Conservation (phyloP, 1,140 invertebrate genomes). For the Cryptotermes secundus region DNA sequence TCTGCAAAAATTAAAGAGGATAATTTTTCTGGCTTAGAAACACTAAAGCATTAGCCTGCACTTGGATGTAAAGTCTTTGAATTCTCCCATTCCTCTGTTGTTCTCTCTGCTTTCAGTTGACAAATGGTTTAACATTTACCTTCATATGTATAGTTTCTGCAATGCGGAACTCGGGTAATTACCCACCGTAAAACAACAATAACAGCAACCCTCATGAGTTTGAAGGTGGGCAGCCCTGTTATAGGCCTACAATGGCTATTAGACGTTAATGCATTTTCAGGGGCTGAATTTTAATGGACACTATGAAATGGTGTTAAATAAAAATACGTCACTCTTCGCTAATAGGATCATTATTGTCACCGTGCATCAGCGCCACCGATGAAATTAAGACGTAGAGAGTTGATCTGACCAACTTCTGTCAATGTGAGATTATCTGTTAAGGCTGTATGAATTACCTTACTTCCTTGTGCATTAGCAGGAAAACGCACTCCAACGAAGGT, state of each 20-base stretch:
- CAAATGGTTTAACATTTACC: no score
- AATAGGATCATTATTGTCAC: neutral
- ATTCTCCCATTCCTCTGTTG: no score
- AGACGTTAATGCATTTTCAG: neutral
- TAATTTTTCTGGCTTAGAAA: no score
- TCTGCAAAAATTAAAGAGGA: no score
- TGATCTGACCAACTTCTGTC: neutral
- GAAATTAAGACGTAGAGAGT: neutral
- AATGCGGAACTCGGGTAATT: no score
- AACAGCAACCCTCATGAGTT: no score
- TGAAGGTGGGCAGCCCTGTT: no score
- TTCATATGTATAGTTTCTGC: no score
- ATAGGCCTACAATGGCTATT: neutral
- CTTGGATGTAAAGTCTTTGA: no score
- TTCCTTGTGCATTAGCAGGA: neutral
- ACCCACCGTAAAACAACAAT: no score
- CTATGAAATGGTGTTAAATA: neutral
- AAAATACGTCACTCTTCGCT: neutral
- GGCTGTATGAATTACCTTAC: neutral
- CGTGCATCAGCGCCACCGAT: neutral
- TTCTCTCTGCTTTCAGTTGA: no score
- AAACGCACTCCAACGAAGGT: neutral
- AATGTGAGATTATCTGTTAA: neutral
- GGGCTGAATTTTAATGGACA: neutral
- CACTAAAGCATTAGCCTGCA: no score